Percentiles rank a stretch among this genome's conserved stretches.
Conservation (phyloP, 2,113 vertebrate genomes). For the Ceyx cyanopectus region DNA sequence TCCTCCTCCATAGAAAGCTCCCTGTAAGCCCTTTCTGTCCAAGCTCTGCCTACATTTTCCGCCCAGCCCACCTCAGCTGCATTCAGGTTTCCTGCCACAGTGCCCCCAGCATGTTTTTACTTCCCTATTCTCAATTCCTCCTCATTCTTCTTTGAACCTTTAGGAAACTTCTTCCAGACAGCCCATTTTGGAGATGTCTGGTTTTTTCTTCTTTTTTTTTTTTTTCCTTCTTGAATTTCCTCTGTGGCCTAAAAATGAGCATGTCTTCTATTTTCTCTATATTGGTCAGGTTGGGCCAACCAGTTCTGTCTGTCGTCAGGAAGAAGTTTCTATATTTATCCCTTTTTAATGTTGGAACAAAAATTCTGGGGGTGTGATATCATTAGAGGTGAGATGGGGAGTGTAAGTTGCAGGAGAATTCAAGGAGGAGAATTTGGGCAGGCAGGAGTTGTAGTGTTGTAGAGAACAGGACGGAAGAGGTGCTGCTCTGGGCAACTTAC, state of each 20-base stretch:
- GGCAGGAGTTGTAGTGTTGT: not conserved
- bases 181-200: rapidly evolving
- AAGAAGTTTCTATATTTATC: not conserved
- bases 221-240: not conserved
- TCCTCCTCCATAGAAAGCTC: not conserved
- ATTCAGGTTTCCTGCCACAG: not conserved
- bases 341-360: not conserved
- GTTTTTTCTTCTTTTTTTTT: not conserved
- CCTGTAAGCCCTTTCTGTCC: not conserved
- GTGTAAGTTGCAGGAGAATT: not conserved
- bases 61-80: not conserved
- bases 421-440: not conserved
- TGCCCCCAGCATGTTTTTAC: not conserved
- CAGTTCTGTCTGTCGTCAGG: too few species aligned
- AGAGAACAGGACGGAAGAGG: not conserved
- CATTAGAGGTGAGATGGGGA: not conserved
- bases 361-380: rapidly evolving
- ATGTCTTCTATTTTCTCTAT: not conserved
- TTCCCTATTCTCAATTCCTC: not conserved
- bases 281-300: not conserved
- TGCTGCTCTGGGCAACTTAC: not conserved
- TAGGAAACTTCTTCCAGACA: not conserved
- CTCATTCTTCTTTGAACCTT: not conserved
- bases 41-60: not conserved
- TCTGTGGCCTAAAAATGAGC: rapidly evolving